Evolutionary conservation across 2,113 vertebrate species (phyloP).

Genomic region (Callionymus lyra): DNA sequence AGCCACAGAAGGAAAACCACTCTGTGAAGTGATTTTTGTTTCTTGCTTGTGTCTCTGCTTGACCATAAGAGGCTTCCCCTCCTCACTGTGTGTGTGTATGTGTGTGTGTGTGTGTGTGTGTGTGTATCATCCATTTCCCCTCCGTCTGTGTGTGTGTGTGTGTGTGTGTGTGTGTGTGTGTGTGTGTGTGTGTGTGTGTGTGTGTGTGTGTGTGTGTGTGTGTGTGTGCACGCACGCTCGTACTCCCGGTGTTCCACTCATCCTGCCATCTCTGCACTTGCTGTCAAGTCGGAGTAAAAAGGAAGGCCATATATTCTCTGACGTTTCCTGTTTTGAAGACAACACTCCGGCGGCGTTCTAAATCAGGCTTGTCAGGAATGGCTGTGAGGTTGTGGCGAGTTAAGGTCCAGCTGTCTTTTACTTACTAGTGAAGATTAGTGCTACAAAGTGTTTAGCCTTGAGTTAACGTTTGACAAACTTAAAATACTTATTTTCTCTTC

Average conservation of each 20-base stretch:
- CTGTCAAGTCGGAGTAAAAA: slow-evolving; percentile 14
- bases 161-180: not conserved
- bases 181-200: too few species aligned
- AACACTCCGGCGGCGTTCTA: slow-evolving; percentile 2
- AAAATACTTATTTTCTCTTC: too few species aligned
- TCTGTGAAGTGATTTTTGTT: slow-evolving; percentile 12
- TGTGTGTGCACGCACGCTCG: too few species aligned
- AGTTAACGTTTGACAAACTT: too few species aligned
- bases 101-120: not conserved
- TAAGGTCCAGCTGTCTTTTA: too few species aligned
- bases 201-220: not conserved
- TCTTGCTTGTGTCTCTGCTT: slow-evolving; percentile 6
- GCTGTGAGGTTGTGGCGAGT: not conserved
- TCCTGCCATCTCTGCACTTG: not conserved
- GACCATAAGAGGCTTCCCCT: not conserved
- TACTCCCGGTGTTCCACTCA: slow-evolving; percentile 13
- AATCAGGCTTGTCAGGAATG: slow-evolving; percentile 14
- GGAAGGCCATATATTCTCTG: slow-evolving; percentile 27
- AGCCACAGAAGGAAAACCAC: slow-evolving; percentile 18
- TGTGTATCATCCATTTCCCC: not conserved
- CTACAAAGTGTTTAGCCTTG: too few species aligned
- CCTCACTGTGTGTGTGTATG: not conserved
- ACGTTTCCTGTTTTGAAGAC: slow-evolving; percentile 44
- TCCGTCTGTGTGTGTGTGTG: not conserved
- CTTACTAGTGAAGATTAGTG: too few species aligned